phyloP scores from a whole-genome alignment of 2,888 invertebrate species.

The Cataglyphis livida region DNA sequence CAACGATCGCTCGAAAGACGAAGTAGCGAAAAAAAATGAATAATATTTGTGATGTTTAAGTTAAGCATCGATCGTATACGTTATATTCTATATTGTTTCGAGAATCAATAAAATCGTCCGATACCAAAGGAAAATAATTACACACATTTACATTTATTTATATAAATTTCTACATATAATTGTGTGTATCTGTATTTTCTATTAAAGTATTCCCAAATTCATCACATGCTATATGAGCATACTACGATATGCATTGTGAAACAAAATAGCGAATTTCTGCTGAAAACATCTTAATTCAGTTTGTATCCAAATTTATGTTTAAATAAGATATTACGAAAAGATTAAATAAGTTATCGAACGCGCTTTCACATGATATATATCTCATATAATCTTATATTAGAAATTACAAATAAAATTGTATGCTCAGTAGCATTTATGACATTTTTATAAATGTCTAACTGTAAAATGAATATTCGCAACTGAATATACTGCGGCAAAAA shows the following conservation, averaged over 20 bases:
- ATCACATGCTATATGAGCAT: not conserved
- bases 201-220: not conserved
- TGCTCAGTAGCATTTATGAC: constrained; percentile 26
- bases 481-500: not conserved
- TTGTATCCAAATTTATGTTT: not conserved
- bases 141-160: constrained; percentile 61
- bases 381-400: not conserved
- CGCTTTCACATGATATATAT: not conserved
- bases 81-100: constrained; percentile 66
- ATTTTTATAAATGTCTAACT: constrained; percentile 19
- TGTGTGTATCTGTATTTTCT: constrained; percentile 65
- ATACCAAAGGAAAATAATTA: constrained; percentile 73
- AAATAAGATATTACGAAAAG: not conserved
- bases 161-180: constrained; percentile 52
- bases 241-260: not conserved
- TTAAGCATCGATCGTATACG: constrained; percentile 62
- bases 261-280: not conserved
- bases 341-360: constrained; percentile 1
- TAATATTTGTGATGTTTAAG: constrained; percentile 69
- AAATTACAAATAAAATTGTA: constrained; percentile 20
- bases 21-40: constrained; percentile 77
- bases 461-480: not conserved
- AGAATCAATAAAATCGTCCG: constrained; percentile 69
- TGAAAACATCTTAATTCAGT: not conserved
- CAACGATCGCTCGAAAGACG: constrained; percentile 66